Conservation (phyloP, 2,113 vertebrate genomes). For the Epinephelus fuscoguttatus region DNA sequence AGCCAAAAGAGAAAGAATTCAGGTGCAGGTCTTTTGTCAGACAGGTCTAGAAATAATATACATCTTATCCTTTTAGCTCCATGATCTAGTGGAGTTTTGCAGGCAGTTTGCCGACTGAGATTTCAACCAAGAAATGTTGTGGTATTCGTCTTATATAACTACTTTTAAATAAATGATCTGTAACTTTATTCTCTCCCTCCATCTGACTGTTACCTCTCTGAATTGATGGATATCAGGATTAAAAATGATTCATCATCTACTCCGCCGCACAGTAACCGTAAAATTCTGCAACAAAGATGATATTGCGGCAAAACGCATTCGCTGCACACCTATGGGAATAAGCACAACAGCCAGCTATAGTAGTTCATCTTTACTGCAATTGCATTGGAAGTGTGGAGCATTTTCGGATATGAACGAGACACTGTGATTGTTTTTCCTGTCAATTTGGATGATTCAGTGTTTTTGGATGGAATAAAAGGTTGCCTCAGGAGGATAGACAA, state of each 20-base stretch:
- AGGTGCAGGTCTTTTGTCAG: constrained; percentile 11
- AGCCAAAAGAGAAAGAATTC: constrained; percentile 10
- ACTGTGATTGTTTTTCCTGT: constrained; percentile 62
- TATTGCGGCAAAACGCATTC: constrained; percentile 19
- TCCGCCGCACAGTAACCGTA: neutral
- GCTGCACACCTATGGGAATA: constrained; percentile 28
- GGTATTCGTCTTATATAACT: neutral
- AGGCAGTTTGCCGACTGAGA: neutral
- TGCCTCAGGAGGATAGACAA: constrained; percentile 50
- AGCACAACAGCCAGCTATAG: constrained; percentile 13
- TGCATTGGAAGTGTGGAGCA: constrained; percentile 36
- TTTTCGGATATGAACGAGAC: constrained; percentile 49
- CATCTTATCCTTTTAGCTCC: neutral
- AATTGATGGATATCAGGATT: constrained; percentile 14
- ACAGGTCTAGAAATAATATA: neutral
- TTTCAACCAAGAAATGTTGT: neutral
- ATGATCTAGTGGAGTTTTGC: neutral
- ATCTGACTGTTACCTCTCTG: constrained; percentile 11
- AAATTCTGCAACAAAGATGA: constrained; percentile 16
- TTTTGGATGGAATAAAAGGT: constrained; percentile 60
- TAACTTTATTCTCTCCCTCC: neutral
- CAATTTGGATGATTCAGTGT: constrained; percentile 69
- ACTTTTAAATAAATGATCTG: constrained; percentile 1
- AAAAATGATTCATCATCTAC: constrained; percentile 24
- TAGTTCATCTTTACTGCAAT: constrained; percentile 49